phyloP scores from a whole-genome alignment of 2,888 invertebrate genomes.

The Euphydryas editha region DNA sequence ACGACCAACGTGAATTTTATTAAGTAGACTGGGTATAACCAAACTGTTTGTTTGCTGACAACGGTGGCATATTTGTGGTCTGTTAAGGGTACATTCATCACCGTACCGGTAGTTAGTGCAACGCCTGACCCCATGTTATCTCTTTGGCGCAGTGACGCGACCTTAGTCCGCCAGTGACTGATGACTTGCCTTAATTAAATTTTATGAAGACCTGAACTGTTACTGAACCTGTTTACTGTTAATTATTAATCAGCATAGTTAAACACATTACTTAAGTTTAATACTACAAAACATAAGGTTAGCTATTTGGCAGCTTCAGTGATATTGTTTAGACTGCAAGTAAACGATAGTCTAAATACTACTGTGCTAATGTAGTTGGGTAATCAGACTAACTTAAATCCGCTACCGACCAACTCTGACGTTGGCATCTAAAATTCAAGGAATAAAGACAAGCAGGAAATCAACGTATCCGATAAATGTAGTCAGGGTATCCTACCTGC shows the following conservation, averaged over 20 bases:
- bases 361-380: slow-evolving; percentile 56
- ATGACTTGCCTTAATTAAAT: slow-evolving; percentile 82
- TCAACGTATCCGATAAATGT: slow-evolving; percentile 61
- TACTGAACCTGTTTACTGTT: slow-evolving; percentile 27
- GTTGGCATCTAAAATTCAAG: slow-evolving; percentile 71
- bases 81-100: slow-evolving; percentile 79
- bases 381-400: slow-evolving; percentile 65
- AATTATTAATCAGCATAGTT: slow-evolving; percentile 1
- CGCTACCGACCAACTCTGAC: slow-evolving; percentile 61
- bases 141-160: slow-evolving; percentile 73
- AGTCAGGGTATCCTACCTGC: slow-evolving; percentile 53
- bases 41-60: slow-evolving; percentile 69
- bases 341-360: slow-evolving; percentile 53
- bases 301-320: slow-evolving; percentile 40
- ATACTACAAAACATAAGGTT: background rate
- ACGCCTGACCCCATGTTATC: slow-evolving; percentile 79
- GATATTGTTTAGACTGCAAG: slow-evolving; percentile 43
- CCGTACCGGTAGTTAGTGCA: slow-evolving; percentile 68
- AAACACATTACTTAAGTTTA: background rate
- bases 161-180: slow-evolving; percentile 74
- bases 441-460: slow-evolving; percentile 62
- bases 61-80: slow-evolving; percentile 78
- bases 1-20: slow-evolving; percentile 50
- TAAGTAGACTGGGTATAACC: slow-evolving; percentile 73
- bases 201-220: slow-evolving; percentile 63